Conservation (phyloP, 2,113 vertebrate genomes). For the Pluvianellus socialis region DNA sequence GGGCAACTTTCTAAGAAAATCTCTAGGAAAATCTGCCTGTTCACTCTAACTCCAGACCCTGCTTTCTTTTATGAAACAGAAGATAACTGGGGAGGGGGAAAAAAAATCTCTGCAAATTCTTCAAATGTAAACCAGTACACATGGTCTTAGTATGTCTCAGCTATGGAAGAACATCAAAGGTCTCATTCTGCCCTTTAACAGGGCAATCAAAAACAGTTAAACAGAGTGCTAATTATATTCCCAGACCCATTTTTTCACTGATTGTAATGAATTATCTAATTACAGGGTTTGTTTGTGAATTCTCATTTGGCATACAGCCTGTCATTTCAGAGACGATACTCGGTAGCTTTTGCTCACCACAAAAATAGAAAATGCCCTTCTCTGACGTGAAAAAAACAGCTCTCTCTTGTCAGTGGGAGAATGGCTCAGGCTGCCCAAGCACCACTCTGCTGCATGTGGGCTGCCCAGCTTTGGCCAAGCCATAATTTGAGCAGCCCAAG, state of each 20-base stretch:
- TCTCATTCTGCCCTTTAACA: neutral
- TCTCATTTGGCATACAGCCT: neutral
- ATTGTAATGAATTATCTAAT: neutral
- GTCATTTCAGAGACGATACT: neutral
- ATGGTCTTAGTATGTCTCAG: neutral
- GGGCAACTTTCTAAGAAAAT: neutral
- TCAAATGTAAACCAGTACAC: neutral
- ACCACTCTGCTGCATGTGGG: neutral
- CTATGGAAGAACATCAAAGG: neutral
- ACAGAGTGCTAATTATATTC: neutral
- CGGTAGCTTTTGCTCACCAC: neutral
- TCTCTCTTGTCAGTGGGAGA: neutral
- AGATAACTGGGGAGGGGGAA: neutral
- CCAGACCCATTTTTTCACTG: neutral
- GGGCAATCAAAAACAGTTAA: slow-evolving; percentile 5
- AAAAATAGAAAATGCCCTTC: neutral
- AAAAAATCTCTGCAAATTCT: neutral
- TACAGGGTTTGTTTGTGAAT: neutral
- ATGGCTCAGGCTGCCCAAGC: neutral
- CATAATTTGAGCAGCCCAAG: neutral
- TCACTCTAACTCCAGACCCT: neutral
- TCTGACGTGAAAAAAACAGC: neutral
- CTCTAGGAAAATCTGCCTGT: neutral
- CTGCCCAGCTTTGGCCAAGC: neutral
- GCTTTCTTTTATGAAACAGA: neutral